Conservation (phyloP, 2,888 invertebrate species). For the Punctoribates punctum region DNA sequence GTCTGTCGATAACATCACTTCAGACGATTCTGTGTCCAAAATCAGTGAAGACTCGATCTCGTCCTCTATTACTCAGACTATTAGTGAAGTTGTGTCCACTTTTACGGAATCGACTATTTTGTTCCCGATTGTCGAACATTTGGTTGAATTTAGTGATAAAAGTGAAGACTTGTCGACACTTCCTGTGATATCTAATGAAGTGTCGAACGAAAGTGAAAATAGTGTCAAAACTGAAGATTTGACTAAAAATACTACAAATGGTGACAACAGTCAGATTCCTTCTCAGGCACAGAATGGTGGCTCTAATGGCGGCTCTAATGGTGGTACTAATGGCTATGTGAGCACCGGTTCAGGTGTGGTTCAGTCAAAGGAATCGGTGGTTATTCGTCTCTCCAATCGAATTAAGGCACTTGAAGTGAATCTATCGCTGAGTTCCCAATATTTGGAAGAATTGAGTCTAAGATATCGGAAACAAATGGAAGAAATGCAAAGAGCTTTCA, state of each 20-base stretch:
- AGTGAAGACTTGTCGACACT: background rate
- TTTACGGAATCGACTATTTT: background rate
- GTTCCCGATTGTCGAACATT: background rate
- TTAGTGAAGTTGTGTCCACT: background rate
- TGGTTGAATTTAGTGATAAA: background rate
- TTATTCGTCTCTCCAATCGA: slow-evolving; percentile 87
- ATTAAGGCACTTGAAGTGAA: slow-evolving; percentile 94
- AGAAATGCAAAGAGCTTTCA: slow-evolving; percentile 69
- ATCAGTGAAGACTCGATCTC: background rate
- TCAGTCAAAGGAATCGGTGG: slow-evolving; percentile 84
- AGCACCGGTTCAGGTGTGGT: slow-evolving; percentile 48
- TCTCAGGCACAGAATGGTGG: background rate
- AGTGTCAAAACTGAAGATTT: background rate
- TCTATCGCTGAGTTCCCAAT: slow-evolving; percentile 93
- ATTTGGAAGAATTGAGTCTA: slow-evolving; percentile 89
- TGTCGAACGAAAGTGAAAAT: background rate
- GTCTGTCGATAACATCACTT: background rate
- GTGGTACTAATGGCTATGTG: background rate
- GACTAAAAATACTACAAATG: background rate
- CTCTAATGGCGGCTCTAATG: background rate
- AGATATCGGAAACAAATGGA: slow-evolving; percentile 95
- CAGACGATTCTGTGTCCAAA: background rate
- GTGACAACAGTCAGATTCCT: background rate
- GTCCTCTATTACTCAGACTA: background rate
- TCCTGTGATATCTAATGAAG: background rate